Conservation (phyloP, 2,888 invertebrate species). For the Leptinotarsa juncta region DNA sequence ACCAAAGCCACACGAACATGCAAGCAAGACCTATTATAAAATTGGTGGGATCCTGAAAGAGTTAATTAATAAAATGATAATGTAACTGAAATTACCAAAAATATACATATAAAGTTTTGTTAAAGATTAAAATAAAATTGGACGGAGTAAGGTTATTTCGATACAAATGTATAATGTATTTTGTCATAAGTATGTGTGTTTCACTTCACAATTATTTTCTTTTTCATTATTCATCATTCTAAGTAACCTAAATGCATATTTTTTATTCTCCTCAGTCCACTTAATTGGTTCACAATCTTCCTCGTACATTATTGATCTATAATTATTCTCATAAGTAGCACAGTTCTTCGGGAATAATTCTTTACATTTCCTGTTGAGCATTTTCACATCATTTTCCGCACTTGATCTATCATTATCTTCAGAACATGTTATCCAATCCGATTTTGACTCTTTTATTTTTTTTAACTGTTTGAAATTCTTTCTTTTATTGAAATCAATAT, state of each 20-base stretch:
- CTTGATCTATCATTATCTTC: slow-evolving; percentile 39
- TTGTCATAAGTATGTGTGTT: slow-evolving; percentile 59
- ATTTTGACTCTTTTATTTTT: slow-evolving; percentile 31
- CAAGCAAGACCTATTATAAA: no score
- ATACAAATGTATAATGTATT: background rate
- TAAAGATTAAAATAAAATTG: background rate
- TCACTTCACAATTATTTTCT: slow-evolving; percentile 51
- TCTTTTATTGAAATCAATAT: slow-evolving; percentile 50
- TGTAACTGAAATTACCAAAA: no score
- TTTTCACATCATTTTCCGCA: slow-evolving; percentile 23
- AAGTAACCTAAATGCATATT: slow-evolving; percentile 61
- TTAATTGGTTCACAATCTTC: slow-evolving; percentile 48
- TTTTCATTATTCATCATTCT: slow-evolving; percentile 57
- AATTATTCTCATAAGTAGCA: slow-evolving; percentile 33
- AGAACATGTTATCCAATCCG: slow-evolving; percentile 42
- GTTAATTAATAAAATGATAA: no score
- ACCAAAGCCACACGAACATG: no score
- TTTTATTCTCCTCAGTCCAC: slow-evolving; percentile 63
- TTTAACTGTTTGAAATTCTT: slow-evolving; percentile 42
- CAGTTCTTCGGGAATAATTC: slow-evolving; percentile 32
- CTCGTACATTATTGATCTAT: slow-evolving; percentile 29
- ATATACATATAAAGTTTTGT: no score
- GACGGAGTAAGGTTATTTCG: background rate
- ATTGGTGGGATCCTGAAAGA: no score
- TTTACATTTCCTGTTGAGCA: slow-evolving; percentile 28